These are phyloP conservation scores for Drosophila infuscata DNA, from an alignment of 2,888 invertebrate genomes.

Conservation along the genomic window DNA sequence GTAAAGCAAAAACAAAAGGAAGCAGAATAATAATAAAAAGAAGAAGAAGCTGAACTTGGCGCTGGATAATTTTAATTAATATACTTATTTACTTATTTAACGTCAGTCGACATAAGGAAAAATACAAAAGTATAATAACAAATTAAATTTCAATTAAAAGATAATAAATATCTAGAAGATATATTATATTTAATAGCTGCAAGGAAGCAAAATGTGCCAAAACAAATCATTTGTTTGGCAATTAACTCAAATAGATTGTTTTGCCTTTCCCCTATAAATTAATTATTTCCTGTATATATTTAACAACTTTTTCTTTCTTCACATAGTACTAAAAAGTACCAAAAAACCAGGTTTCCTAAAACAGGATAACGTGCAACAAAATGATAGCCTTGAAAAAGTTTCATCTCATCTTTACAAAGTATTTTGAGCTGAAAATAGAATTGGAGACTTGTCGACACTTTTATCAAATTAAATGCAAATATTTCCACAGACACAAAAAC, in stretches of 20 bases:
- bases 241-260: too few species aligned
- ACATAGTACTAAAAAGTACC: too few species aligned
- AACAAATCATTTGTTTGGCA: not conserved
- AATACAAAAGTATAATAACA: not conserved
- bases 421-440: not conserved
- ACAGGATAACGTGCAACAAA: not conserved
- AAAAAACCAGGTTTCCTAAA: not conserved
- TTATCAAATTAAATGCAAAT: slow-evolving; percentile 70
- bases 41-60: not conserved
- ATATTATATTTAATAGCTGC: not conserved
- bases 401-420: not conserved
- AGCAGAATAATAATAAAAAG: not conserved
- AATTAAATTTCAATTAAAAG: not conserved
- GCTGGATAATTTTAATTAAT: not conserved
- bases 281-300: too few species aligned
- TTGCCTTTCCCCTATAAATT: too few species aligned
- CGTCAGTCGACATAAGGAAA: too few species aligned
- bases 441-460: slow-evolving; percentile 36
- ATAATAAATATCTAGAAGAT: not conserved
- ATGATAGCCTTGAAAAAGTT: not conserved
- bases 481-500: slow-evolving; percentile 46
- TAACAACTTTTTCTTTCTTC: too few species aligned
- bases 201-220: not conserved
- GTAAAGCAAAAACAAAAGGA: not conserved
- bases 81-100: not conserved